Conservation (phyloP, 2,888 invertebrate genomes). For the Bruchidius siliquastri region DNA sequence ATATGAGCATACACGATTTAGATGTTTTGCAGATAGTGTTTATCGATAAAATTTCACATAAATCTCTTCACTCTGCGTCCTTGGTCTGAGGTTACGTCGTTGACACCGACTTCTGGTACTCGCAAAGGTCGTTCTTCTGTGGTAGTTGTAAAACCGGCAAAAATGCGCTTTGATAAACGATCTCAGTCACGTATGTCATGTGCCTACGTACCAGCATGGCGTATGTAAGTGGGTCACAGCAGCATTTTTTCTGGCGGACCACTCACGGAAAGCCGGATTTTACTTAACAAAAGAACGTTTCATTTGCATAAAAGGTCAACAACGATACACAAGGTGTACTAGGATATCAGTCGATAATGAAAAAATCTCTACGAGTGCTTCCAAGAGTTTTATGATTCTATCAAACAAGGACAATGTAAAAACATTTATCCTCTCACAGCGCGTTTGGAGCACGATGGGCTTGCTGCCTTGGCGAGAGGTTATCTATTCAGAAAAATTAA, state of each 20-base stretch:
- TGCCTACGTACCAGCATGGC: neutral
- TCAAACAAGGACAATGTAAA: neutral
- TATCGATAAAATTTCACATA: neutral
- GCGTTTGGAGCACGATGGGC: too few species aligned
- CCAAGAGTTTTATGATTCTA: neutral
- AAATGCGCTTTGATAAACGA: conserved; percentile 15
- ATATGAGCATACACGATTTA: too few species aligned
- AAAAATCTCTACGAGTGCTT: neutral
- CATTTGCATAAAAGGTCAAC: neutral
- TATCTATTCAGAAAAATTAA: too few species aligned
- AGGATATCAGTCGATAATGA: neutral
- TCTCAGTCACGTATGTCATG: neutral
- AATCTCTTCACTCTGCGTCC: neutral
- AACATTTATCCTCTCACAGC: too few species aligned
- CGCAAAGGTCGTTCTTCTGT: conserved; percentile 10
- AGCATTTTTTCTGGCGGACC: neutral
- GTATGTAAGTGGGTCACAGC: neutral
- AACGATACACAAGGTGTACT: neutral
- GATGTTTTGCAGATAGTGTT: neutral
- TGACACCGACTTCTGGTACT: conserved; percentile 8
- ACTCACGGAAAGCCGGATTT: neutral
- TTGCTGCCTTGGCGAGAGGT: too few species aligned
- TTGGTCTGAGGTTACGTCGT: neutral
- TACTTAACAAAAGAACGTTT: neutral
- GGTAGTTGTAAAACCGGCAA: conserved; percentile 16